Percentiles rank a stretch among this genome's conserved stretches.
Conservation (phyloP, 1,140 invertebrate species). For the Camponotus floridanus region DNA sequence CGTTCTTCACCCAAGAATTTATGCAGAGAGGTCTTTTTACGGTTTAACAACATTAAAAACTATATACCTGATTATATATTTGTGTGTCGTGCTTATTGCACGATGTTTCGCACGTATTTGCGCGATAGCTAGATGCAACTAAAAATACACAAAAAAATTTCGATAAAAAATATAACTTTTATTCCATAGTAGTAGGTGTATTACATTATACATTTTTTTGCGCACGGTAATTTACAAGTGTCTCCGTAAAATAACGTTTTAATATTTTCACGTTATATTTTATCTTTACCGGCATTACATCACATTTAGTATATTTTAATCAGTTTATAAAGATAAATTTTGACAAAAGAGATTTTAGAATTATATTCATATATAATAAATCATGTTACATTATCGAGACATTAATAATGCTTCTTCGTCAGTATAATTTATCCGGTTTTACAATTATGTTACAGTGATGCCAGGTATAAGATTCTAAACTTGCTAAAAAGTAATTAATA, state of each 20-base stretch:
- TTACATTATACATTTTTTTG: too few species aligned
- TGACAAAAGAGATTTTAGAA: background rate
- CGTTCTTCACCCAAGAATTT: background rate
- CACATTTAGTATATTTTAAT: background rate
- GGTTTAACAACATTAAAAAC: background rate
- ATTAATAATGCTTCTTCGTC: background rate
- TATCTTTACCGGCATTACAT: background rate
- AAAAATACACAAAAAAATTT: too few species aligned
- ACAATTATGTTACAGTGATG: background rate
- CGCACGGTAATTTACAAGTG: too few species aligned
- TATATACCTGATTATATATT: background rate
- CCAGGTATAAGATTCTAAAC: background rate
- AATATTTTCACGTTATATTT: too few species aligned
- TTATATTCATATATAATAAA: background rate
- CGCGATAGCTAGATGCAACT: too few species aligned
- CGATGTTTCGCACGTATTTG: too few species aligned
- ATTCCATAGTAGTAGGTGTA: too few species aligned
- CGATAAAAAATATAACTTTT: too few species aligned
- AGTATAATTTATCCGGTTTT: background rate
- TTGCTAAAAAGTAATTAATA: conserved; percentile 45
- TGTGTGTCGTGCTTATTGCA: too few species aligned
- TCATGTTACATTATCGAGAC: background rate
- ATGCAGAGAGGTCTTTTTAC: background rate
- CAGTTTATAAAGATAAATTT: background rate
- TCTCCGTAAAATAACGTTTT: too few species aligned